A percentile compares a stretch with the other conserved stretches of the same genome.
Conservation (phyloP, 2,113 vertebrate species). For the Aegotheles bennettii region DNA sequence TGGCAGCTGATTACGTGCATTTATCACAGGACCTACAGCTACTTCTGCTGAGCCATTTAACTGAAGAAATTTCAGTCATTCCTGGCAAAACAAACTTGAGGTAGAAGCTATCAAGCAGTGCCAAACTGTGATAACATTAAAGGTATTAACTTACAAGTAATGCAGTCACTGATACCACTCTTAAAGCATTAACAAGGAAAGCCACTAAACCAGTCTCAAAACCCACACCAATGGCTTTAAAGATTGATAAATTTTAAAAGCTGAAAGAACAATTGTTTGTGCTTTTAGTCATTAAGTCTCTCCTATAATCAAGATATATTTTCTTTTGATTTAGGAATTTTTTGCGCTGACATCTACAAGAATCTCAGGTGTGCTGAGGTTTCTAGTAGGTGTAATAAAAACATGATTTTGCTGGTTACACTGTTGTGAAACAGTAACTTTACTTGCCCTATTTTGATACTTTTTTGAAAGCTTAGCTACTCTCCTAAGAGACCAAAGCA, state of each 20-base stretch:
- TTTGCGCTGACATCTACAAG: neutral
- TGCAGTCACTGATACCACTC: neutral
- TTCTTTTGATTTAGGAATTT: neutral
- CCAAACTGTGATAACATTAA: neutral
- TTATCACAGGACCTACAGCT: neutral
- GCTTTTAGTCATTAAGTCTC: neutral
- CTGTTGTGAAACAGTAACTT: neutral
- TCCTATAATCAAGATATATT: neutral
- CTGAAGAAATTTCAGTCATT: neutral
- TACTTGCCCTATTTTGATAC: neutral
- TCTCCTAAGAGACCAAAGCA: neutral
- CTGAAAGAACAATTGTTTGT: neutral
- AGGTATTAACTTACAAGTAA: neutral
- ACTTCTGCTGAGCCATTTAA: neutral
- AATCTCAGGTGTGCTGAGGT: neutral
- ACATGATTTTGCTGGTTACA: neutral
- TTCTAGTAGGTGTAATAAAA: neutral
- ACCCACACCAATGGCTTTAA: neutral
- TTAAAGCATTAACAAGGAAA: neutral
- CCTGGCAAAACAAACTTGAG: neutral
- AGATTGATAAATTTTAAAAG: neutral
- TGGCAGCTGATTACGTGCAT: neutral
- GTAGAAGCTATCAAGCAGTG: neutral
- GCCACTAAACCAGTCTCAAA: neutral
- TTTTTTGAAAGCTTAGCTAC: neutral